Base-by-base conservation (phyloP, 2,797 vertebrate species). In the Numenius phaeopus region DNA sequence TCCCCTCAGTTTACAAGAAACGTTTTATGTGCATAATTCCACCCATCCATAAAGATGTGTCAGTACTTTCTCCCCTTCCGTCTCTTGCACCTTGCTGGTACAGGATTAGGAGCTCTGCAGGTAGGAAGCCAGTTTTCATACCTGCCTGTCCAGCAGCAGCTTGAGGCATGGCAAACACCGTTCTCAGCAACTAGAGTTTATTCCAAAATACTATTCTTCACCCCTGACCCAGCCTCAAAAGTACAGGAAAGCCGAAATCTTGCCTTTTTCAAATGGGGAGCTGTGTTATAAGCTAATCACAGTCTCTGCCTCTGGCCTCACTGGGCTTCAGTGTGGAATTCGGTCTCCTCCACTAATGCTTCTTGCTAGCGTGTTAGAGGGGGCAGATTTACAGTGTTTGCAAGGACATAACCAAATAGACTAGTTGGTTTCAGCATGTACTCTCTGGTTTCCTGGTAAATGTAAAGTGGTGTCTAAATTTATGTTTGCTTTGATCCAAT, bases 381-480 rank as follows among this genome's bases (percentile, higher is more conserved):
- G 42, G 58, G 21, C 23, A 90, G 58, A 67, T 77, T 54, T 73
- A 29, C 27, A 44, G 32, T 65, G 40, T 87, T 96, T 94, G 40
- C 32, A 49, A 8, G 5, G 47, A 77, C 37, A 40, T 40, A 42
- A 80, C 59, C 23, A 75, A 61, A 78, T 7, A 89, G 62, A 80
- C 39, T 49, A 62, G 40, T 15, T 97, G 16, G 19, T 79, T 95
- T 94, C 73, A 84, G 26, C 0, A 0, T 69, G 44, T 23, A 16
- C 49, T 77, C 18, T 34, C 87, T 82, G 79, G 27, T 93, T 93
- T 73, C 47, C n/a, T 50, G 21, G 47, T 61, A 96, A 94, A 80
- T 54, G 37, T 89, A 69, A 80, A 83, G 24, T 19, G 29, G 14
- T 42, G 20, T 27, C 76, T 92, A 88, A 62, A 83, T 92, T 83